A percentile compares a stretch with the other conserved stretches of the same genome.
Evolutionary conservation across 2,113 vertebrate genomes (phyloP).

Genomic region (Nematolebias whitei): DNA sequence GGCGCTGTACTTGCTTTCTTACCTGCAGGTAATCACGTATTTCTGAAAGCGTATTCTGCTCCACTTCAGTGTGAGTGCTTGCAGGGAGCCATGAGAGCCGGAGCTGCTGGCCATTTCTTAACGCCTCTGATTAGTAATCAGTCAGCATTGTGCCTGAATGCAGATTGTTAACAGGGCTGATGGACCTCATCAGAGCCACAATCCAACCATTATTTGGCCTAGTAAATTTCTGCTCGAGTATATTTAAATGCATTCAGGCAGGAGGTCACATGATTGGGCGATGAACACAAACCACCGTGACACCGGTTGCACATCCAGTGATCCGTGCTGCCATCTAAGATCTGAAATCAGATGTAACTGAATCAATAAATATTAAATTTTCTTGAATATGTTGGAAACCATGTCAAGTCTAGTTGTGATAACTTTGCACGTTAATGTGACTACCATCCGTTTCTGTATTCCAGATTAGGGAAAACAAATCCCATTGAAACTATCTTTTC

Average conservation of each 20-base stretch:
- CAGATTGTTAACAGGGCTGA: constrained; percentile 68
- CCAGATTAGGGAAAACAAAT: too few relatives aligned
- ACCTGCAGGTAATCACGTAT: constrained; percentile 59
- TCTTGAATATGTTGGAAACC: neutral
- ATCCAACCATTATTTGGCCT: constrained; percentile 45
- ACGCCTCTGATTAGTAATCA: constrained; percentile 75
- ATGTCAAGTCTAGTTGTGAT: neutral
- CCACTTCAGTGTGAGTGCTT: constrained; percentile 9
- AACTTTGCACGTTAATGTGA: too few relatives aligned
- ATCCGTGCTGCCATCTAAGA: neutral
- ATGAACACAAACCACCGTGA: neutral
- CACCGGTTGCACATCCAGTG: neutral
- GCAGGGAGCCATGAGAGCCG: constrained; percentile 36
- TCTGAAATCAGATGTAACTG: neutral
- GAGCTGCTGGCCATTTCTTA: constrained; percentile 60
- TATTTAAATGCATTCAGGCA: constrained; percentile 43
- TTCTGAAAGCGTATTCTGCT: constrained; percentile 27
- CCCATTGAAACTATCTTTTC: too few relatives aligned
- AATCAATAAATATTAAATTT: neutral
- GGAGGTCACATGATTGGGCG: constrained; percentile 35
- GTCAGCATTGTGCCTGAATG: constrained; percentile 72
- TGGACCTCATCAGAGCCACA: constrained; percentile 67
- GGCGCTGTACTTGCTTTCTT: constrained; percentile 43
- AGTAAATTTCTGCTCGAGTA: constrained; percentile 18
- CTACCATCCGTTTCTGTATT: too few relatives aligned